These are phyloP conservation scores for Balanococcus diminutus DNA, from an alignment of 2,888 invertebrate species.

Conservation along the genomic window DNA sequence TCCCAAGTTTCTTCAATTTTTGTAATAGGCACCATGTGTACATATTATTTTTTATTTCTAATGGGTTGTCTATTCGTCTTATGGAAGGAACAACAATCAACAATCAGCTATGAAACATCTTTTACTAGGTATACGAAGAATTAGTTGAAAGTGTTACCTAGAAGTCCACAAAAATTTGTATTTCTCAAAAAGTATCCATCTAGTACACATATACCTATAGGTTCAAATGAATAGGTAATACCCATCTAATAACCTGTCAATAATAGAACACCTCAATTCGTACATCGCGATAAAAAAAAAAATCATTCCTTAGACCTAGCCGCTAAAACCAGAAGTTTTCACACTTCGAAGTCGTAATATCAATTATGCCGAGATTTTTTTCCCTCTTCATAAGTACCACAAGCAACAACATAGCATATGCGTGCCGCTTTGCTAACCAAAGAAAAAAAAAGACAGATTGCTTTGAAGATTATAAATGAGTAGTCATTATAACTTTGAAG, in stretches of 20 bases:
- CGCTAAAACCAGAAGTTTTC: conserved; percentile 33
- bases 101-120: too few relatives aligned
- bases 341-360: conserved; percentile 22
- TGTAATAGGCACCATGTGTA: too few relatives aligned
- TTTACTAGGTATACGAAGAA: too few relatives aligned
- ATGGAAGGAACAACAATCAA: too few relatives aligned
- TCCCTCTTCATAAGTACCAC: background rate
- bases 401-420: conserved; percentile 20
- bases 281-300: background rate
- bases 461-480: conserved; percentile 52
- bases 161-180: too few relatives aligned
- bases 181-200: too few relatives aligned
- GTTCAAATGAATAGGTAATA: too few relatives aligned
- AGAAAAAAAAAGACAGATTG: conserved; percentile 47
- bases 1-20: too few relatives aligned
- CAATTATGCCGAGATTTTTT: background rate
- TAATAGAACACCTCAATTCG: background rate
- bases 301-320: background rate
- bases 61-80: too few relatives aligned
- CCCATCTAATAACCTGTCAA: background rate
- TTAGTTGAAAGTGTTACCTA: too few relatives aligned
- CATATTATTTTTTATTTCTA: too few relatives aligned
- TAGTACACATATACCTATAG: too few relatives aligned
- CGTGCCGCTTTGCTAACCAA: conserved; percentile 7
- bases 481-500: conserved; percentile 37